Conservation (phyloP, 2,797 vertebrate genomes). For the Monodelphis domestica region DNA sequence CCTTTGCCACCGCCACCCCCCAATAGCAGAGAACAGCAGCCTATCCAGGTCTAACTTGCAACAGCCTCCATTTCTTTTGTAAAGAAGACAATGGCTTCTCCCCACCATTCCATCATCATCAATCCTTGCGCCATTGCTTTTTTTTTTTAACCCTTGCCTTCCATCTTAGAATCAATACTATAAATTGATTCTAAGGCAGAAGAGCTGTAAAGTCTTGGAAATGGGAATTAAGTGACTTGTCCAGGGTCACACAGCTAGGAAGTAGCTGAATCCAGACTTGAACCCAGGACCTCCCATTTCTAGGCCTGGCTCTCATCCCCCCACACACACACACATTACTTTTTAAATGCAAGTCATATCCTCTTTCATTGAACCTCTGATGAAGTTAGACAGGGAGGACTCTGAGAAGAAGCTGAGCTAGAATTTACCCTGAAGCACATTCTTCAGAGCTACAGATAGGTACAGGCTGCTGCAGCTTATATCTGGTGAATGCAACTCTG, state of each 20-base stretch:
- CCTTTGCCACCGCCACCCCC: neutral
- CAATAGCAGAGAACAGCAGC: neutral
- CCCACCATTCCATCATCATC: neutral
- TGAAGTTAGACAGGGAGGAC: constrained; percentile 47
- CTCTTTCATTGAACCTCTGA: constrained; percentile 69
- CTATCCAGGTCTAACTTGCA: neutral
- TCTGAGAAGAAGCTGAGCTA: neutral
- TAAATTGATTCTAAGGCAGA: too few species aligned
- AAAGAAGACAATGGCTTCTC: neutral
- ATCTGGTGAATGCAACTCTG: constrained; percentile 55
- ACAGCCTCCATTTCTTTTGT: neutral
- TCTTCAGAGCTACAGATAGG: constrained; percentile 54
- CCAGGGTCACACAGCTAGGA: too few species aligned
- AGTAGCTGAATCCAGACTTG: too few species aligned
- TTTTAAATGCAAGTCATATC: neutral
- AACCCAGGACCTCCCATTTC: too few species aligned
- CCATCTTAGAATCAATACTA: too few species aligned
- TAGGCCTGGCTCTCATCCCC: too few species aligned
- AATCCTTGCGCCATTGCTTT: neutral
- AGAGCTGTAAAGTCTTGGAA: too few species aligned
- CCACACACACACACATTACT: too few species aligned
- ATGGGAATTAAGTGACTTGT: too few species aligned
- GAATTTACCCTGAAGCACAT: constrained; percentile 67
- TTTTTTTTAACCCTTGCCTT: too few species aligned
- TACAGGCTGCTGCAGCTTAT: constrained; percentile 66